These are phyloP conservation scores for Morpho achilles DNA, from an alignment of 2,888 invertebrate genomes.

Conservation along the genomic window DNA sequence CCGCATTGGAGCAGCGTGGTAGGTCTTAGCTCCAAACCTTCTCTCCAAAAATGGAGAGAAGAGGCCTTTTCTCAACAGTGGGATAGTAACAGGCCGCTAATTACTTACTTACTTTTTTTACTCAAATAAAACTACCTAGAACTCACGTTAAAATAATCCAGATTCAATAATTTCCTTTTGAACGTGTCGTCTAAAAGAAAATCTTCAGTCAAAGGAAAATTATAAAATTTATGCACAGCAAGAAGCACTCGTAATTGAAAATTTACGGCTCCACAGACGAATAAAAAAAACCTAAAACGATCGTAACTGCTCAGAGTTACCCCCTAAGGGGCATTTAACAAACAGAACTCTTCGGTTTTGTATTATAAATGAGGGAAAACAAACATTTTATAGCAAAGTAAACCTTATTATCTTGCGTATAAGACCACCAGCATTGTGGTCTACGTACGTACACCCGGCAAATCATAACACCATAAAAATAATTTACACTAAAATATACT, in stretches of 20 bases:
- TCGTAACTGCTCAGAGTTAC: constrained; percentile 17
- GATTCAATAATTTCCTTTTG: too few species aligned
- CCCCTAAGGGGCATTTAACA: constrained; percentile 14
- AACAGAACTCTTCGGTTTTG: constrained; percentile 3
- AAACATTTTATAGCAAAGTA: neutral
- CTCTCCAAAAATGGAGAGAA: too few species aligned
- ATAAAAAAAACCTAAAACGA: constrained; percentile 19
- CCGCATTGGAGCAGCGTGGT: too few species aligned
- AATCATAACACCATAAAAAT: neutral
- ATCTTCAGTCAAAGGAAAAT: neutral
- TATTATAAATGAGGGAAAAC: neutral
- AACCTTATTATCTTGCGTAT: neutral
- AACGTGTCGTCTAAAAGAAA: neutral
- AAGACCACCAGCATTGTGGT: neutral
- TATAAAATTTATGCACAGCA: neutral
- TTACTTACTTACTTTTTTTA: too few species aligned
- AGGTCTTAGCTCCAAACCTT: too few species aligned
- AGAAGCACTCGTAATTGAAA: constrained; percentile 14
- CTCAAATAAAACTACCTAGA: too few species aligned
- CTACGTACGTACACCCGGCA: neutral
- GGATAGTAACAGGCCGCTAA: too few species aligned
- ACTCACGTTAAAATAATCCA: too few species aligned
- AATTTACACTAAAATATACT: neutral
- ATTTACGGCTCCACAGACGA: constrained; percentile 13
- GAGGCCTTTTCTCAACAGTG: too few species aligned